Evolutionary conservation across 2,888 invertebrate species (phyloP), one percentile per base, ranked within the genome.

Genomic region (Elysia crispata): DNA sequence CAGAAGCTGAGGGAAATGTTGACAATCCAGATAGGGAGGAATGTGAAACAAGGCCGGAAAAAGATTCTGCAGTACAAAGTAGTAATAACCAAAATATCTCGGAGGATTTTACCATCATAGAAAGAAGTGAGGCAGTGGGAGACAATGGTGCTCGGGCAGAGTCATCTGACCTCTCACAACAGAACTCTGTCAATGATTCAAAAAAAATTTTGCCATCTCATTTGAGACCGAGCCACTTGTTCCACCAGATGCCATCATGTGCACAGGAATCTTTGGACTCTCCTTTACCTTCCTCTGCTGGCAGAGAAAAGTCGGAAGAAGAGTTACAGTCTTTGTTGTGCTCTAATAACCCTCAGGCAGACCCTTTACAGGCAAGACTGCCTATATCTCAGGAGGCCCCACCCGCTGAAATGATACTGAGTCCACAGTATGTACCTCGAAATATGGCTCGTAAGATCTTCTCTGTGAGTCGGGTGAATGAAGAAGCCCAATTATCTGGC

Each of bases 371-470:
- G 23, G 3, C 20, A 60, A 60, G 31, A 41, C 30, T 76, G 18
- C 31, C 72, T n/a, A 41, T 72, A 8, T 31, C 20, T 20, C 31
- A 79, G 15, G 77, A 81, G 64, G 67, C 85, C 8, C 81, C 85
- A n/a, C 83, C 87, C n/a, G 86, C 84, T 11, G 86, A 88, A 73
- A 82, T 89, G 41, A 80, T 90, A 20, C 83, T 89, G 1, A 89
- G 89, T 82, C 90, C 90, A 1, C 90, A 90, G 80, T 90, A 89
- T 82, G 87, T 86, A 74, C 85, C 87, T 8, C 85, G 85, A 70
- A 86, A 85, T n/a, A 87, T 86, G 66, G 89, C 88, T 57, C 88
- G 87, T 80, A 89, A 90, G 82, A 85, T 90, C 57, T 90, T 90
- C 79, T 88, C 88, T 41, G 89, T 90, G 49, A 87, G 76, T 66